Percentiles rank a stretch among this genome's conserved stretches.
Conservation (phyloP, 2,888 invertebrate species). For the Ophraella communa region DNA sequence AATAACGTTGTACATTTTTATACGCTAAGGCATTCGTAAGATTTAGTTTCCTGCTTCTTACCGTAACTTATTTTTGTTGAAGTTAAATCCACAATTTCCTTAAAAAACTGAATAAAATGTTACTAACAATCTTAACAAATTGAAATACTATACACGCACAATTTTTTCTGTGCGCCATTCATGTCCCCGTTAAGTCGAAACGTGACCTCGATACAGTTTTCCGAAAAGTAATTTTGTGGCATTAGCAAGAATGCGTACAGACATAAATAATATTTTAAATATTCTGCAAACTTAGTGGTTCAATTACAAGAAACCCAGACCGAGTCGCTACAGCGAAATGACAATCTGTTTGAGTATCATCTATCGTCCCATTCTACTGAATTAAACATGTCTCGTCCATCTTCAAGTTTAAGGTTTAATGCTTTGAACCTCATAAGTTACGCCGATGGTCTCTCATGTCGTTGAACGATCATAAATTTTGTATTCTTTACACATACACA, state of each 20-base stretch:
- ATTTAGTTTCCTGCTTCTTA: background rate
- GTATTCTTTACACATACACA: conserved; percentile 43
- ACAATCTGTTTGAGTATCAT: conserved; percentile 41
- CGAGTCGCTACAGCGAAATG: conserved; percentile 2
- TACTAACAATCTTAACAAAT: background rate
- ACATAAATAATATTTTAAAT: background rate
- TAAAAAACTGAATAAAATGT: background rate
- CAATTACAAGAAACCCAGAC: conserved; percentile 1
- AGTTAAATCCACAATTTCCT: background rate
- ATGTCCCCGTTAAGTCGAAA: background rate
- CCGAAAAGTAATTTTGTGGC: background rate
- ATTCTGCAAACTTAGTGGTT: conserved; percentile 5
- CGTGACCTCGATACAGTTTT: background rate
- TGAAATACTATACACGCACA: background rate
- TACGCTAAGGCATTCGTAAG: background rate
- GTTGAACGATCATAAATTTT: conserved; percentile 57
- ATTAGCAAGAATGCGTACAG: background rate
- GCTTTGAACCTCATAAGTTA: conserved; percentile 52
- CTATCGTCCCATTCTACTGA: conserved; percentile 46
- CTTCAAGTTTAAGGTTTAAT: conserved; percentile 51
- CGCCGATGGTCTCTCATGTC: conserved; percentile 46
- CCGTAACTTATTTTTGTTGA: background rate
- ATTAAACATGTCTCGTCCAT: conserved; percentile 53
- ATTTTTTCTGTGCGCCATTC: background rate
- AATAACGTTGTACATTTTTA: background rate